These are phyloP conservation scores for Phalloptychus januarius DNA, from an alignment of 2,797 vertebrate species.

Conservation along the genomic window DNA sequence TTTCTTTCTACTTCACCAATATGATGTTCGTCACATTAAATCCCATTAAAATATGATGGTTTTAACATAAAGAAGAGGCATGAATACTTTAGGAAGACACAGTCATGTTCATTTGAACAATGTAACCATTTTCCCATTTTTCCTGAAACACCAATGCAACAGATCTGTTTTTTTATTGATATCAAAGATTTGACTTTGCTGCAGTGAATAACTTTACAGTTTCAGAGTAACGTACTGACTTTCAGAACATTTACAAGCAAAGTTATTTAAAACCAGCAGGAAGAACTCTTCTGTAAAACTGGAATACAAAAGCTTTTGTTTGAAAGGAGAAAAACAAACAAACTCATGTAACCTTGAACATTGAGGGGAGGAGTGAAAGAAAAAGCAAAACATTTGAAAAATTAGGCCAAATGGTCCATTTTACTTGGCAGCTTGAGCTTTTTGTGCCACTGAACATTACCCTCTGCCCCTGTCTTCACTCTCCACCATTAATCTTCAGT, in stretches of 20 bases:
- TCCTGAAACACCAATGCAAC: slow-evolving; percentile 13
- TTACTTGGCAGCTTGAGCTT: slow-evolving; percentile 67
- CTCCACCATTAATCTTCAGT: slow-evolving; percentile 36
- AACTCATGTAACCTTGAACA: slow-evolving; percentile 13
- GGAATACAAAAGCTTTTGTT: slow-evolving; percentile 26
- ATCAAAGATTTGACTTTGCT: slow-evolving; percentile 39
- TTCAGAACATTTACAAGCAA: slow-evolving; percentile 31
- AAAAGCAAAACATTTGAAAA: slow-evolving; percentile 13
- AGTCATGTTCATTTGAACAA: slow-evolving; percentile 3
- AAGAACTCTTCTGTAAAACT: slow-evolving; percentile 12
- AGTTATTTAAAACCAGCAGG: not conserved
- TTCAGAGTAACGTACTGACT: slow-evolving; percentile 9
- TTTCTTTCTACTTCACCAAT: not conserved
- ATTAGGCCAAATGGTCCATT: slow-evolving; percentile 55
- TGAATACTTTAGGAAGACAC: not conserved
- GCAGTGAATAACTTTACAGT: slow-evolving; percentile 19
- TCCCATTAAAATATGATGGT: not conserved
- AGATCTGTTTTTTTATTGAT: slow-evolving; percentile 41
- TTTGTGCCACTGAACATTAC: slow-evolving; percentile 66
- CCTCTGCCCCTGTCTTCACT: slow-evolving; percentile 43
- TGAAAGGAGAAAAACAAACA: slow-evolving; percentile 15
- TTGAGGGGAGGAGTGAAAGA: slow-evolving; percentile 29
- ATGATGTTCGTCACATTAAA: not conserved
- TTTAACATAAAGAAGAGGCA: not conserved
- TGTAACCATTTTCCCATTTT: not conserved